Percentiles rank a stretch among this genome's conserved stretches.
phyloP scores from a whole-genome alignment of 2,888 invertebrate species.

The Himalopsyche tibetana region DNA sequence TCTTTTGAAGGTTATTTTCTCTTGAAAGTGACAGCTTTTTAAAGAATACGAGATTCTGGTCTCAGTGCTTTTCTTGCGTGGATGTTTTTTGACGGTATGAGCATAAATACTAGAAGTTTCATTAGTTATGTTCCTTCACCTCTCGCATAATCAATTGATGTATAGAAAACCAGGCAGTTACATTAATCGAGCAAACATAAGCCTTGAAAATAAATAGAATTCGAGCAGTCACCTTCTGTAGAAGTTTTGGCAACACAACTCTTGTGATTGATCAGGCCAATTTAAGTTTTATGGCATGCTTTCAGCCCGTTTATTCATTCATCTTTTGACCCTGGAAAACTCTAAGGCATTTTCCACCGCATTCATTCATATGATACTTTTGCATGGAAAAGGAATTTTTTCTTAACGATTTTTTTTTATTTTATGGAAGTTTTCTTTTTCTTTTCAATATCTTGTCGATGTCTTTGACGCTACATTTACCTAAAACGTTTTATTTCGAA shows the following conservation, averaged over 20 bases:
- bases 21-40: no score
- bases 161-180: not conserved
- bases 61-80: no score
- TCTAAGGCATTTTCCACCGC: not conserved
- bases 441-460: no score
- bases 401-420: not conserved
- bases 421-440: no score
- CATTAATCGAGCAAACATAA: not conserved
- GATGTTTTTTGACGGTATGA: no score
- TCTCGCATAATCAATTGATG: no score
- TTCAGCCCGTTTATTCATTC: constrained; percentile 12
- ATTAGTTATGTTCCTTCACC: no score
- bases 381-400: not conserved
- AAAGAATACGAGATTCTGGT: no score
- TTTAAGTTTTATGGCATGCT: constrained; percentile 26
- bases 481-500: no score
- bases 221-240: not conserved
- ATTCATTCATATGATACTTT: constrained; percentile 3
- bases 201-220: not conserved
- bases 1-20: no score
- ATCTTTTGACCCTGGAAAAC: not conserved
- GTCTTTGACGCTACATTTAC: no score
- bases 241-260: not conserved
- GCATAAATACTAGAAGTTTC: no score
- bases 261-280: constrained; percentile 4